Base-by-base conservation (phyloP, 2,888 invertebrate species). In the Sphecodes monilicornis region DNA sequence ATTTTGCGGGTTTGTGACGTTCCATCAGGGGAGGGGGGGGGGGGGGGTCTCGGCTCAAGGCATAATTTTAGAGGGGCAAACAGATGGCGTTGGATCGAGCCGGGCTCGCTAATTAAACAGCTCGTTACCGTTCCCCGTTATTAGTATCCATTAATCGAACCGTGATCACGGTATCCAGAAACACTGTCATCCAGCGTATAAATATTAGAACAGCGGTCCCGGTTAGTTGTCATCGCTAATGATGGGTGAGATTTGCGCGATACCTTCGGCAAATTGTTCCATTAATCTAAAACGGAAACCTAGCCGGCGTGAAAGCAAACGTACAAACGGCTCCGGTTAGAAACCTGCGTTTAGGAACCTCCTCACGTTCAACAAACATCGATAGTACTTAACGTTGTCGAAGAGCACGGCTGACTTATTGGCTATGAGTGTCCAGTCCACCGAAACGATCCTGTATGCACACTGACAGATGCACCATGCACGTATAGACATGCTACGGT, bases 271-370 rank as follows among this genome's bases (percentile, higher is more conserved):
- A 89, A 91, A 89, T 91, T 90, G 85, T 86, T 68, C 87, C 82
- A 91, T 92, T 90, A 91, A 92, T 92, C 87, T 83, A 66, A 64
- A 82, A 80, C 82, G 85, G 85, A 84, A 86, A 87, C 68, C 82
- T 80, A 83, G 82, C 85, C 74, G 85, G 78, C 60, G 70, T 79
- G 77, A 84, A 82, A 82, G 86, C 74, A 88, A 87, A 89, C 78
- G 72, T 43, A 46, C 22, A 54, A 22, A 64, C 82, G 57, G n/a
- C 11, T 22, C 22, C 22, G 66, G 66, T 18, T 36, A 66, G 66
- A 66, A 36, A 76, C 57, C 75, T 50, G 50, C 50, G 22, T 22
- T 50, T 50, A 50, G 50, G 50, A 50, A 50, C 50, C 79, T 43
- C 72, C 69, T 79, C 82, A 77, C 77, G 88, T 85, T 75, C 79